phyloP scores from a whole-genome alignment of 2,888 invertebrate genomes.

The Hydraecia micacea region DNA sequence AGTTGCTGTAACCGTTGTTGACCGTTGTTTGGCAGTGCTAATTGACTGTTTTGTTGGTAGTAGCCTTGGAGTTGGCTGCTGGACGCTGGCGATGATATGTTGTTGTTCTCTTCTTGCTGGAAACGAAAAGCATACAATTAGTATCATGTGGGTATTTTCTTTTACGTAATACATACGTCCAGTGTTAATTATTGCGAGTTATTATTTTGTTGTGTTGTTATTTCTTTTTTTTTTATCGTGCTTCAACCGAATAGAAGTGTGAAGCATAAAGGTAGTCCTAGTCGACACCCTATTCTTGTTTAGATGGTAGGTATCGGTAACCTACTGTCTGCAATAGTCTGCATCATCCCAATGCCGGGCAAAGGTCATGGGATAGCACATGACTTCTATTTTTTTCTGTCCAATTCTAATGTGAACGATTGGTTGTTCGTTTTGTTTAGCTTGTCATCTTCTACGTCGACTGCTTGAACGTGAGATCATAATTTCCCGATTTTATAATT shows the following conservation, averaged over 20 bases:
- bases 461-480: not conserved
- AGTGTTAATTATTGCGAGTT: not conserved
- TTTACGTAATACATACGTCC: not conserved
- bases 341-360: not conserved
- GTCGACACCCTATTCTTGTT: not conserved
- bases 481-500: no score
- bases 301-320: not conserved
- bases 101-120: slow-evolving; percentile 90
- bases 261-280: not conserved
- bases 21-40: slow-evolving; percentile 82
- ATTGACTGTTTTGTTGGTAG: slow-evolving; percentile 84
- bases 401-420: not conserved
- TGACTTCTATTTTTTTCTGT: not conserved
- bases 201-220: not conserved
- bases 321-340: not conserved
- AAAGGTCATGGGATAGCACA: not conserved
- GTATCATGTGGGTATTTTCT: not conserved
- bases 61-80: slow-evolving; percentile 85
- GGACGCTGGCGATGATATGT: slow-evolving; percentile 85
- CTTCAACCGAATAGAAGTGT: no score
- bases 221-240: not conserved
- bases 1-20: slow-evolving; percentile 87
- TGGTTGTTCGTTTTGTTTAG: not conserved
- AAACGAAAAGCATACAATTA: slow-evolving; percentile 65
- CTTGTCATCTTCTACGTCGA: not conserved